Evolutionary conservation across 2,113 vertebrate genomes (phyloP).

Genomic region (Gymnocephalus cernua): DNA sequence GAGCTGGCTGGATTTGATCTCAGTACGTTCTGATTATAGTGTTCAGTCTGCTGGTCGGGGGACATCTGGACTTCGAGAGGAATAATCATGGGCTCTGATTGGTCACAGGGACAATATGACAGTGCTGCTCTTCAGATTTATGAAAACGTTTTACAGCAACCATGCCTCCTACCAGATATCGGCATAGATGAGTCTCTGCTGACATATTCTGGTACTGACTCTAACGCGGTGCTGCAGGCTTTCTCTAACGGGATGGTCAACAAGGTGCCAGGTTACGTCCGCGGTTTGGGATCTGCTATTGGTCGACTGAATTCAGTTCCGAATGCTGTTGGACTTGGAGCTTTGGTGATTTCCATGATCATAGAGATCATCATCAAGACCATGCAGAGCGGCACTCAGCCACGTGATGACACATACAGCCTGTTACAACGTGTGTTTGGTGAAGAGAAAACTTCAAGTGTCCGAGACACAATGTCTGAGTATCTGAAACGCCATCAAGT

Average conservation of each 20-base stretch:
- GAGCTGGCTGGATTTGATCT: background rate
- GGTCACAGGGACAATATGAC: too few species aligned
- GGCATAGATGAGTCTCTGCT: constrained; percentile 21
- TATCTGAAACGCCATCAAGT: too few species aligned
- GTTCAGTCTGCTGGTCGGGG: background rate
- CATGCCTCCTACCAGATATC: background rate
- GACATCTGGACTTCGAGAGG: background rate
- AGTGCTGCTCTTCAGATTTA: fast-evolving
- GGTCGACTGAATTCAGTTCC: fast-evolving
- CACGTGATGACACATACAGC: too few species aligned
- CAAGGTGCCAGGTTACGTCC: background rate
- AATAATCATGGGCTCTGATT: background rate
- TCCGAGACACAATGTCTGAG: too few species aligned
- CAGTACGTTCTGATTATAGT: background rate
- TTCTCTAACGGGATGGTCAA: background rate
- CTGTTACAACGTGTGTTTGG: too few species aligned
- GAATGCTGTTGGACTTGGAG: too few species aligned
- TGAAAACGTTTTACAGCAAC: fast-evolving
- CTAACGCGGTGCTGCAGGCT: constrained; percentile 1
- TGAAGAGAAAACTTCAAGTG: too few species aligned
- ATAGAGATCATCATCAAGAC: too few species aligned
- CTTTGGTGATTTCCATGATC: too few species aligned
- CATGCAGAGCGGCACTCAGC: too few species aligned
- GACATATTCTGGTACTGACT: background rate
- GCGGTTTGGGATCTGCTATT: too few species aligned